Percentiles rank a stretch among this genome's conserved stretches.
These are phyloP conservation scores for Hyposoter didymator DNA, from an alignment of 2,888 invertebrate genomes.

Conservation along the genomic window DNA sequence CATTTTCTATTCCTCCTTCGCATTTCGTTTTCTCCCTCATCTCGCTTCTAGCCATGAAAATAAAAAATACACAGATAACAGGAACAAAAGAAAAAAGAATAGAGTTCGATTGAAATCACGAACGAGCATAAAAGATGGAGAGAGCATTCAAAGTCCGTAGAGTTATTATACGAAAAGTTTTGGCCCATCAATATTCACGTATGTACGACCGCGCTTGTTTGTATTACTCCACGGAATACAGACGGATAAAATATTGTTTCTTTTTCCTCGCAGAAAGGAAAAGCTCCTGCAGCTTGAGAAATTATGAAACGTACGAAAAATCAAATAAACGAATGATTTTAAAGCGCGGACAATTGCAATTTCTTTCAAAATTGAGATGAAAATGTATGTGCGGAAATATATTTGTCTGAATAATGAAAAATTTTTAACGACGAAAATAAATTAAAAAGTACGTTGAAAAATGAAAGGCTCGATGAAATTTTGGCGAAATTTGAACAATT, in stretches of 20 bases:
- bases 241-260: conserved; percentile 28
- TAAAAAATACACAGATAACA: conserved; percentile 17
- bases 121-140: conserved; percentile 30
- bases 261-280: conserved; percentile 15
- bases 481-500: conserved; percentile 5
- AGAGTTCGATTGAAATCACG: conserved; percentile 57
- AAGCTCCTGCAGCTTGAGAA: background rate
- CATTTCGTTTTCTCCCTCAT: conserved; percentile 30
- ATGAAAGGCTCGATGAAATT: background rate
- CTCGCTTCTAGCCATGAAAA: conserved; percentile 14
- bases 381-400: background rate
- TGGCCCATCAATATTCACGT: conserved; percentile 44
- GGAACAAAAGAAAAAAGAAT: conserved; percentile 10
- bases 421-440: background rate
- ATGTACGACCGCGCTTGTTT: background rate
- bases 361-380: background rate
- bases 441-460: background rate
- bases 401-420: background rate
- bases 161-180: conserved; percentile 39
- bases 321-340: background rate
- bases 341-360: background rate
- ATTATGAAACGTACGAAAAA: background rate
- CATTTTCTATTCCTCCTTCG: conserved; percentile 35
- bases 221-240: background rate
- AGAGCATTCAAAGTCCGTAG: conserved; percentile 29